These are phyloP conservation scores for Drosophila funebris DNA, from an alignment of 1,140 invertebrate species.

Conservation along the genomic window DNA sequence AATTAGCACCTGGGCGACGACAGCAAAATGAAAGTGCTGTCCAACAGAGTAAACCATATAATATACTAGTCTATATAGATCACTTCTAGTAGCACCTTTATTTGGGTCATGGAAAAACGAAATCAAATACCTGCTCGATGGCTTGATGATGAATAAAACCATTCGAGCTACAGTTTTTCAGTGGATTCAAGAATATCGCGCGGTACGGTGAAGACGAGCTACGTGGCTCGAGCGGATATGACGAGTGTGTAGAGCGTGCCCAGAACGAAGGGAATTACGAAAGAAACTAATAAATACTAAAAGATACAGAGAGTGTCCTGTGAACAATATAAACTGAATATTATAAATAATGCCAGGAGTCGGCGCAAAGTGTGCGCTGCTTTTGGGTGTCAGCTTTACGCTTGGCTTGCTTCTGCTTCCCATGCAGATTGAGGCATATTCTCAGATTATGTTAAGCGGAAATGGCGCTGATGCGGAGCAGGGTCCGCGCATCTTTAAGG, in stretches of 20 bases:
- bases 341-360: constrained; percentile 36
- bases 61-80: constrained; percentile 55
- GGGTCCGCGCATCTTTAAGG: constrained; percentile 77
- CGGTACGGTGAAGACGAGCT: constrained; percentile 38
- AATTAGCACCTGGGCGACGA: constrained; percentile 65
- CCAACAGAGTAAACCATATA: constrained; percentile 6
- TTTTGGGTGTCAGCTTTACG: constrained; percentile 31
- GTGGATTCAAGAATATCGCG: constrained; percentile 59
- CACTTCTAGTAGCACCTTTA: constrained; percentile 76
- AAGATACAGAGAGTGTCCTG: constrained; percentile 35
- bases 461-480: constrained; percentile 28
- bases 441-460: constrained; percentile 58
- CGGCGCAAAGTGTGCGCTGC: constrained; percentile 37
- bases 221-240: constrained; percentile 49
- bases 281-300: no score
- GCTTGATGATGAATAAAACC: constrained; percentile 60
- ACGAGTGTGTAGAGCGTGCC: constrained; percentile 26
- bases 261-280: neutral
- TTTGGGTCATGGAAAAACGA: constrained; percentile 76
- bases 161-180: constrained; percentile 17
- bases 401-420: constrained; percentile 23
- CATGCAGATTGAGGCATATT: constrained; percentile 45
- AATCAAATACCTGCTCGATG: constrained; percentile 56
- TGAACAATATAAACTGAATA: neutral
- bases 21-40: constrained; percentile 77